Conservation (phyloP, 1,140 invertebrate species). For the Drosophila sproati region DNA sequence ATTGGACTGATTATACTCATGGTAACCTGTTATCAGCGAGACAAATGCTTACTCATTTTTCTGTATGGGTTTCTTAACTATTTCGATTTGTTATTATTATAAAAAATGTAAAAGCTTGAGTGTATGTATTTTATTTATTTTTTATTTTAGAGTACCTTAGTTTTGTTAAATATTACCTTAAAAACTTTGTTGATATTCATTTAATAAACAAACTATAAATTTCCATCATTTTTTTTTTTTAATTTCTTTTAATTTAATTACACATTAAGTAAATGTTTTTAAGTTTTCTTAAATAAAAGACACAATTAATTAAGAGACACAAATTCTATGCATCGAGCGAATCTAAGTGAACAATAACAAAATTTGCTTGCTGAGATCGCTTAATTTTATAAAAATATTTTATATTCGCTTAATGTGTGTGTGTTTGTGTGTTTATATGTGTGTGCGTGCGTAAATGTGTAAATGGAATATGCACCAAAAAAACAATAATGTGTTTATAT, state of each 20-base stretch:
- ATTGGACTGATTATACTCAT: background rate
- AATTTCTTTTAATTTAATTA: conserved; percentile 27
- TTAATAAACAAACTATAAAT: background rate
- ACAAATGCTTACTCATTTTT: background rate
- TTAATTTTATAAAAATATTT: conserved; percentile 57
- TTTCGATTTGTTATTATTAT: no score
- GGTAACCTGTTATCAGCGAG: background rate
- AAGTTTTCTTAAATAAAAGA: conserved; percentile 49
- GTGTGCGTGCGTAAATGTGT: background rate
- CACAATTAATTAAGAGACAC: conserved; percentile 59
- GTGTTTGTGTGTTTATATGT: no score
- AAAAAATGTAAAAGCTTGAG: no score
- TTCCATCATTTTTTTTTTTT: conserved; percentile 30
- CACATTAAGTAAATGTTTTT: conserved; percentile 38
- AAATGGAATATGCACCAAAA: conserved; percentile 53
- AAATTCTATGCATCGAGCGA: conserved; percentile 39
- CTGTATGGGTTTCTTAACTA: conserved; percentile 11
- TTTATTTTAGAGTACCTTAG: background rate
- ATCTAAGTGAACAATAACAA: conserved; percentile 59
- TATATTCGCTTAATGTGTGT: conserved; percentile 19
- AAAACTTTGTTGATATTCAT: background rate
- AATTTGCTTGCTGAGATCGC: conserved; percentile 61
- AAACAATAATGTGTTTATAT: conserved; percentile 1
- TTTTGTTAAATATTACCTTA: background rate
- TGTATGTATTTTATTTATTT: background rate